Percentiles rank a stretch among this genome's conserved stretches.
Evolutionary conservation across 2,113 vertebrate genomes (phyloP).

Genomic region (Carettochelys insculpta): DNA sequence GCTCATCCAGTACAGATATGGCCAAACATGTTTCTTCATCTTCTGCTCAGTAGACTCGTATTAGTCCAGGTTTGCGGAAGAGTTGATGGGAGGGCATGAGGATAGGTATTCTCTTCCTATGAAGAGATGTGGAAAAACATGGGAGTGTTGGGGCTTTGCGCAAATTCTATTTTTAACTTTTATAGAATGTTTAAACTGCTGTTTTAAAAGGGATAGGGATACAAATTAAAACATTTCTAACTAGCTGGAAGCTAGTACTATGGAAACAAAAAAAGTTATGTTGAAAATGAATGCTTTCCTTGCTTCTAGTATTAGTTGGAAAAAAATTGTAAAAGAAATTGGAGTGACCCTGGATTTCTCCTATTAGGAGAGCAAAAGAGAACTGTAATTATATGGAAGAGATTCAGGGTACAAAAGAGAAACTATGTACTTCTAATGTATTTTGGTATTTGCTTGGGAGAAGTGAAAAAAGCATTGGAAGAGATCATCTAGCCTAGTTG

Average conservation of each 20-base stretch:
- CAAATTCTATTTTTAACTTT: background rate
- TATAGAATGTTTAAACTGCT: slow-evolving; percentile 26
- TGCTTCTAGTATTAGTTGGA: slow-evolving; percentile 8
- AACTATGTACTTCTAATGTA: background rate
- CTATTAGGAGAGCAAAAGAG: background rate
- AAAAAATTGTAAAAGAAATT: background rate
- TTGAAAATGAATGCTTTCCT: slow-evolving; percentile 34
- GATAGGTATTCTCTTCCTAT: too few relatives aligned
- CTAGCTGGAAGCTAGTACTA: slow-evolving; percentile 48
- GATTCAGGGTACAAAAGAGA: background rate
- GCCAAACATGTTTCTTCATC: background rate
- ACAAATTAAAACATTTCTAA: slow-evolving; percentile 34
- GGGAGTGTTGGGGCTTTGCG: slow-evolving; percentile 1
- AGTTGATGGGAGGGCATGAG: background rate
- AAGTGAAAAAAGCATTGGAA: background rate
- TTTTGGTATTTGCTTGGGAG: background rate
- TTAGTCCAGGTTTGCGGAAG: background rate
- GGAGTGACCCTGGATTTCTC: background rate
- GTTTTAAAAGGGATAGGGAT: slow-evolving; percentile 47
- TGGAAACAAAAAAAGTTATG: slow-evolving; percentile 32
- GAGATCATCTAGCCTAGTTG: background rate
- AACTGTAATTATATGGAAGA: background rate
- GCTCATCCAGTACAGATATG: background rate
- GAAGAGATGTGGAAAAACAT: background rate
- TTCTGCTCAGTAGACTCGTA: background rate